Evolutionary conservation across 2,888 invertebrate species (phyloP), one percentile per base, ranked within the genome.

Genomic region (Campoletis raptor): DNA sequence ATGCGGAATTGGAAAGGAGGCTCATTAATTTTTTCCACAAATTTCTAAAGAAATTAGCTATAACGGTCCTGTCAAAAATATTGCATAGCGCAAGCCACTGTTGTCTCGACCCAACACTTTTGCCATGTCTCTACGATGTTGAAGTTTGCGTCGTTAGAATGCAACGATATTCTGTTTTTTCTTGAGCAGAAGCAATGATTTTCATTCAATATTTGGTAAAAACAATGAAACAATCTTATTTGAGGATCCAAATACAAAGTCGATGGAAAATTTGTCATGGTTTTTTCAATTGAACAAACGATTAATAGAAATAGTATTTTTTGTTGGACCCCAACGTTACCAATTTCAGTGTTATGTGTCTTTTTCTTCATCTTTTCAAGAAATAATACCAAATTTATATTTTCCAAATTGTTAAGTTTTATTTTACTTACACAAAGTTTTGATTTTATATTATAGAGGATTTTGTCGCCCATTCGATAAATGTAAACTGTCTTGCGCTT

Each of bases 401-500:
- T 30, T 61, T 6, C 24, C 15, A 5, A 30, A 8, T 24, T 24
- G 7, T 4, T 15, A 5, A 61, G 30, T 61, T 30, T 15, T 30
- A 61, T 15, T 1, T 15, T 30, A 61, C 61, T 30, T 4, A 30
- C 5, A 24, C 15, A 10, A 57, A 61, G 30, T 61, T 30, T 15
- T 12, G 0, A 30, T 30, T 61, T 61, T 30, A 4, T 12, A 36
- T 95, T 96, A 66, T 95, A 97, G 97, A 98, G 95, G 98, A 98
- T 93, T 98, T 98, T 94, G 96, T 96, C 90, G 98, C 98, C 86
- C 98, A 98, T 95, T 95, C 96, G 92, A 96, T 97, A 90, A 98
- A 97, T 95, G 98, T 98, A 91, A 98, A 98, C 93, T 98, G 98
- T 93, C 95, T 98, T 92, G 97, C 98, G 76, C 96, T 98, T 95